These are phyloP conservation scores for Drosophila trapezifrons DNA, from an alignment of 1,140 invertebrate genomes.

Conservation along the genomic window DNA sequence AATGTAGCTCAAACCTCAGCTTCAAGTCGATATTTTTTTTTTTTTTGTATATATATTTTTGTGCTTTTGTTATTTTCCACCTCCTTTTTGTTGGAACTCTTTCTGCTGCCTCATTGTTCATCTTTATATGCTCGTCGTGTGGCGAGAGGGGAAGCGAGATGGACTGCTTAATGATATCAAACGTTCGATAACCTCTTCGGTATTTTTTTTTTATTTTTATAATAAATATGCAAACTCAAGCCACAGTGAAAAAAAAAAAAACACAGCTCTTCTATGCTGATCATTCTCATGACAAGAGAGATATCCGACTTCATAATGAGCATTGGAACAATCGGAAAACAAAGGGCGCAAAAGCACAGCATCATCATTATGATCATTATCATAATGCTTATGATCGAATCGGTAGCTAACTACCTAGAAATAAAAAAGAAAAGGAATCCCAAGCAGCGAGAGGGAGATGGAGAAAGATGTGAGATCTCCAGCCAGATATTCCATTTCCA, in stretches of 20 bases:
- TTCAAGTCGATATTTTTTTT: conserved; percentile 31
- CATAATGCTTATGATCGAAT: conserved; percentile 54
- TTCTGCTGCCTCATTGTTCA: conserved; percentile 79
- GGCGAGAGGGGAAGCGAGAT: conserved; percentile 28
- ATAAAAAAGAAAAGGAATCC: conserved; percentile 24
- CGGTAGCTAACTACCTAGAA: conserved; percentile 67
- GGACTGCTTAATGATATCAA: conserved; percentile 81
- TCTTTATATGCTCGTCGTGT: conserved; percentile 51
- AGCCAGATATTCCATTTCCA: conserved; percentile 47
- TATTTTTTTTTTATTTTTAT: conserved; percentile 57
- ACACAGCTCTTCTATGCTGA: conserved; percentile 33
- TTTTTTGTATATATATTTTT: not conserved
- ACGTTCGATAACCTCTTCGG: conserved; percentile 82
- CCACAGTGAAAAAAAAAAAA: conserved; percentile 13
- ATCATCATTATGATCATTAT: conserved; percentile 60
- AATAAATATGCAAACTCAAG: conserved; percentile 72
- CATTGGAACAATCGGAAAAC: conserved; percentile 47
- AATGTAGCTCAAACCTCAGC: conserved; percentile 51
- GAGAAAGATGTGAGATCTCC: conserved; percentile 23
- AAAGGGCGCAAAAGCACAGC: conserved; percentile 62
- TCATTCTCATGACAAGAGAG: conserved; percentile 40
- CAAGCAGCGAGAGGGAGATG: not conserved
- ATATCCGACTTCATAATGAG: conserved; percentile 31
- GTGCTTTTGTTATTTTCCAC: conserved; percentile 19
- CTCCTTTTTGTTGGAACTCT: conserved; percentile 22